These are phyloP conservation scores for Acomys russatus DNA, from an alignment of 2,797 vertebrate species.

Conservation along the genomic window DNA sequence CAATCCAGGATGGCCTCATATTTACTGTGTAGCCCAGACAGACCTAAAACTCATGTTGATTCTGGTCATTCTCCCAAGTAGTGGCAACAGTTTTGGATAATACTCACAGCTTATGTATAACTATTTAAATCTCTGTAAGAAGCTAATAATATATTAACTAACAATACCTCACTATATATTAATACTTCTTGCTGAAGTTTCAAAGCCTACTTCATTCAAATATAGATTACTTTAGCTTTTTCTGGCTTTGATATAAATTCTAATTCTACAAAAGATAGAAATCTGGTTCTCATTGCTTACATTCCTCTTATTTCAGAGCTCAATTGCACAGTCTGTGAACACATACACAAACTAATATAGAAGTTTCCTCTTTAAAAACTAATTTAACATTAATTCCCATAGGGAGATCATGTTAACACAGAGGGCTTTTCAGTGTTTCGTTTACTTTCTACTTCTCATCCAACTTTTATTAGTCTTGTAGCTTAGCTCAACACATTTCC, in stretches of 20 bases:
- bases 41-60: not conserved
- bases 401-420: not conserved
- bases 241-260: too few relatives aligned
- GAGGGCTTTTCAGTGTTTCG: not conserved
- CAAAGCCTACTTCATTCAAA: not conserved
- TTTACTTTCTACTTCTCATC: not conserved
- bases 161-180: not conserved
- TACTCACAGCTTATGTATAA: not conserved
- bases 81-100: fast-evolving
- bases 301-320: too few relatives aligned
- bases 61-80: not conserved
- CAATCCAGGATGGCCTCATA: not conserved
- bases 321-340: not conserved
- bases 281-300: not conserved
- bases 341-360: too few relatives aligned
- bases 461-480: too few relatives aligned
- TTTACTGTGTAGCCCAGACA: not conserved
- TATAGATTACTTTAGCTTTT: not conserved
- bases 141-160: not conserved
- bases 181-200: not conserved
- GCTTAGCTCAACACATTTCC: not conserved
- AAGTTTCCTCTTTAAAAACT: too few relatives aligned
- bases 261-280: not conserved
- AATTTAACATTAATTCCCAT: not conserved
- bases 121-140: not conserved